phyloP scores from a whole-genome alignment of 92 coral and sea anemone species.

The Paragorgia papillata region DNA sequence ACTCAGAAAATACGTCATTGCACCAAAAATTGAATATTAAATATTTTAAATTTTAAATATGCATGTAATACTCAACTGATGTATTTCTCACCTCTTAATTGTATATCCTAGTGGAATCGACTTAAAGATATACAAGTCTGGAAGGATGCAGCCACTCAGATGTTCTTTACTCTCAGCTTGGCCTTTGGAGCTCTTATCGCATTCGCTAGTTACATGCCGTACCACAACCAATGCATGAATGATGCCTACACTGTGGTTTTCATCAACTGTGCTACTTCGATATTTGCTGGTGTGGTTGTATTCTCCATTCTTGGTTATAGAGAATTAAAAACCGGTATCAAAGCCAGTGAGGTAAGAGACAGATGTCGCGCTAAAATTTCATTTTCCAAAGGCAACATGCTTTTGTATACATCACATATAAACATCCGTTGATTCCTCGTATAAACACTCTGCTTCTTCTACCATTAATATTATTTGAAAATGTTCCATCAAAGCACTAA shows the following conservation, averaged over 20 bases:
- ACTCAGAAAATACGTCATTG: too few relatives aligned
- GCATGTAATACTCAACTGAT: too few relatives aligned
- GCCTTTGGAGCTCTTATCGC: constrained; percentile 98
- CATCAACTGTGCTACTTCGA: constrained; percentile 90
- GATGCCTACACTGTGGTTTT: constrained; percentile 92
- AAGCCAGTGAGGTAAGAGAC: constrained; percentile 68
- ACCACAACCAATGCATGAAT: constrained; percentile 86
- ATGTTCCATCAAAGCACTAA: too few relatives aligned
- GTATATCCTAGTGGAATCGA: constrained; percentile 61
- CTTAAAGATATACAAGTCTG: constrained; percentile 83
- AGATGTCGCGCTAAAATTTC: too few relatives aligned
- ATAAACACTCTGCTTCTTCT: too few relatives aligned
- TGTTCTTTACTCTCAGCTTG: constrained; percentile 97
- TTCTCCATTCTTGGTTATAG: constrained; percentile 95
- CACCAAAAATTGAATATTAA: too few relatives aligned
- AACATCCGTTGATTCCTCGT: too few relatives aligned
- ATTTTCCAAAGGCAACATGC: too few relatives aligned
- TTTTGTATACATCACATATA: too few relatives aligned
- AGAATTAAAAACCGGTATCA: constrained; percentile 78
- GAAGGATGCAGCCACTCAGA: constrained; percentile 99
- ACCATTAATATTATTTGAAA: too few relatives aligned
- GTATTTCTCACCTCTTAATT: too few relatives aligned
- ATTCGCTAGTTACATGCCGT: constrained; percentile 97
- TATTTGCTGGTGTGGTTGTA: constrained; percentile 98
- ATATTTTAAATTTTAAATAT: too few relatives aligned